Evolutionary conservation across 92 coral and sea anemone genomes (phyloP).

Genomic region (Epizoanthus scotinus): DNA sequence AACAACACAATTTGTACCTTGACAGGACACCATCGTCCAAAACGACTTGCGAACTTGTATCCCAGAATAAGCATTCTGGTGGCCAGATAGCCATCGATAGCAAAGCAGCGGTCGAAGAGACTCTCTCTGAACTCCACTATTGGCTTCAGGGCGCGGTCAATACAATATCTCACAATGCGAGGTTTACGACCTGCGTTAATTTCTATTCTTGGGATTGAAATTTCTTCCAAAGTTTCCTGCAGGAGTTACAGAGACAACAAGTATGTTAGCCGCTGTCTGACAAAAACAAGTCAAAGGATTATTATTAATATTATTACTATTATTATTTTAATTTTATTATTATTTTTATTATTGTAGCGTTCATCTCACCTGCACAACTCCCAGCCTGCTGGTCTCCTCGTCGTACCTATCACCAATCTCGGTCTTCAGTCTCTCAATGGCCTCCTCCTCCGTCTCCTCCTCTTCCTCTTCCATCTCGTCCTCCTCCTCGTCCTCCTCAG

Average conservation of each 20-base stretch:
- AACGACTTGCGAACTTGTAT: constrained; percentile 93
- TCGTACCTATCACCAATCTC: constrained; percentile 94
- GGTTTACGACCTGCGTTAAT: constrained; percentile 96
- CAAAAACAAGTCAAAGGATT: no score
- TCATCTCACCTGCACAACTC: constrained; percentile 73
- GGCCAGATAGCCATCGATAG: constrained; percentile 76
- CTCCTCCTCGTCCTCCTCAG: constrained; percentile 87
- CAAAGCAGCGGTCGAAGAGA: constrained; percentile 91
- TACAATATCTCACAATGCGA: constrained; percentile 86
- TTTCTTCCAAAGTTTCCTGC: constrained; percentile 93
- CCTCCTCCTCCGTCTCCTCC: constrained; percentile 95
- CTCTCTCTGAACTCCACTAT: constrained; percentile 90
- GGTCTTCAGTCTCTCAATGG: constrained; percentile 84
- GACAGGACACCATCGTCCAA: constrained; percentile 99
- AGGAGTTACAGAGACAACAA: background rate
- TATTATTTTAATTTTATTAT: no score
- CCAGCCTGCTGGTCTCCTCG: constrained; percentile 77
- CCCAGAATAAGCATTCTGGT: constrained; percentile 86
- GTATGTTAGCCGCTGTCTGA: no score
- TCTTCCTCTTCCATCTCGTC: constrained; percentile 94
- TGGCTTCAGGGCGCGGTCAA: constrained; percentile 83
- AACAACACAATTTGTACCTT: constrained; percentile 60
- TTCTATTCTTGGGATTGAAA: constrained; percentile 85
- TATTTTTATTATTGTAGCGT: no score
- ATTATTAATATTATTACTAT: no score